phyloP scores from a whole-genome alignment of 2,113 vertebrate species.

The Colaptes auratus region DNA sequence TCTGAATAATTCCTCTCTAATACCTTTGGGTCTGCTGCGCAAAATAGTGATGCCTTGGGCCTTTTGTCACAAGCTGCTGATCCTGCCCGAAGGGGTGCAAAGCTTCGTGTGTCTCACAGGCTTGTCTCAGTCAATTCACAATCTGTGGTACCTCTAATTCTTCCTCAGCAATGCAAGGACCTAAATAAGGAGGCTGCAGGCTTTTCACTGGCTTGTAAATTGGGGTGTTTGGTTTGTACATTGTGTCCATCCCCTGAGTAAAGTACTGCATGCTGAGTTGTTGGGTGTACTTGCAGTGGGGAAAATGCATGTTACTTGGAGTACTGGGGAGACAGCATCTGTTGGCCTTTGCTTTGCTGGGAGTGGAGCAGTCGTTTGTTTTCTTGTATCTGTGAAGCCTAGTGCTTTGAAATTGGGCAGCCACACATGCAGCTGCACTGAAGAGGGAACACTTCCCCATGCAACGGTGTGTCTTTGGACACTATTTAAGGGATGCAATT shows the following conservation, averaged over 20 bases:
- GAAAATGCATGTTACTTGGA: background rate
- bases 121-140: background rate
- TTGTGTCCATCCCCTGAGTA: no score
- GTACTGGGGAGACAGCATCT: background rate
- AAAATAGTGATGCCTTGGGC: background rate
- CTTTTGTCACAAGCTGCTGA: background rate
- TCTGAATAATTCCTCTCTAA: background rate
- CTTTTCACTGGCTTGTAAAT: background rate
- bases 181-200: background rate
- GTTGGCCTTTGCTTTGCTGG: background rate
- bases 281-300: rapidly evolving
- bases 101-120: background rate
- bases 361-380: background rate
- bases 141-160: background rate
- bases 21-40: no score
- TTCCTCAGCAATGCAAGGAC: background rate
- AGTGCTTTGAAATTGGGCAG: rapidly evolving
- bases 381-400: background rate
- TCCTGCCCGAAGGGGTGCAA: background rate
- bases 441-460: background rate
- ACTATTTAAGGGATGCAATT: background rate
- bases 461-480: background rate
- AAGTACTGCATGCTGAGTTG: rapidly evolving
- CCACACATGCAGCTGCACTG: background rate
- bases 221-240: background rate